A percentile compares a stretch with the other conserved stretches of the same genome.
Conservation (phyloP, 2,113 vertebrate genomes). For the Eurypyga helias region DNA sequence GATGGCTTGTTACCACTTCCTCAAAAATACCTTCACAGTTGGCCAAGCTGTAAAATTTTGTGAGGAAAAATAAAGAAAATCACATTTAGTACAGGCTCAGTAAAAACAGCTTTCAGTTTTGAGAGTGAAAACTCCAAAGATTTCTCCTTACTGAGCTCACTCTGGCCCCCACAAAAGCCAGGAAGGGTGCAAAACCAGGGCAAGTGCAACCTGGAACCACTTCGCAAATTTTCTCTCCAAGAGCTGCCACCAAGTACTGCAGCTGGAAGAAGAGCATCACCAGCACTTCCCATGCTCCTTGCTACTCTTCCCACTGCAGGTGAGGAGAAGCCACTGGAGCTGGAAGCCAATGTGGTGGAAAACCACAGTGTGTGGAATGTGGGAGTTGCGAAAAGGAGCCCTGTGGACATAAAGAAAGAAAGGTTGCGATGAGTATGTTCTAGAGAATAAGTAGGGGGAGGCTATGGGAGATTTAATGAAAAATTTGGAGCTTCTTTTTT, state of each 20-base stretch:
- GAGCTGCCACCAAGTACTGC: background rate
- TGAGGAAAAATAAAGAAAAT: background rate
- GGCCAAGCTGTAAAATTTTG: background rate
- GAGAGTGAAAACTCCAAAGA: background rate
- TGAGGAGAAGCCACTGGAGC: background rate
- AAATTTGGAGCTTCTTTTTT: background rate
- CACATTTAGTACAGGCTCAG: background rate
- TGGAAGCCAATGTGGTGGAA: background rate
- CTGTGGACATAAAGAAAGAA: background rate
- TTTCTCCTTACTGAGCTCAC: background rate
- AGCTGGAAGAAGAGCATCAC: background rate
- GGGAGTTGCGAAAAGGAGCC: background rate
- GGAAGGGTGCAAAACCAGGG: background rate
- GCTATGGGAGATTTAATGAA: background rate
- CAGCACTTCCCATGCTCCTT: background rate
- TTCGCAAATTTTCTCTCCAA: background rate
- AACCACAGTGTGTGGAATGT: fast-evolving
- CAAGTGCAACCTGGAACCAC: background rate
- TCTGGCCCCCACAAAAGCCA: background rate
- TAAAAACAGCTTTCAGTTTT: background rate
- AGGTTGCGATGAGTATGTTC: background rate
- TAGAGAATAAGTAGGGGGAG: background rate
- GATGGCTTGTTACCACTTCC: background rate
- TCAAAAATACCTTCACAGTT: background rate
- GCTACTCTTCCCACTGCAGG: background rate